Conservation (phyloP, 2,113 vertebrate species). For the Sylvietta virens region DNA sequence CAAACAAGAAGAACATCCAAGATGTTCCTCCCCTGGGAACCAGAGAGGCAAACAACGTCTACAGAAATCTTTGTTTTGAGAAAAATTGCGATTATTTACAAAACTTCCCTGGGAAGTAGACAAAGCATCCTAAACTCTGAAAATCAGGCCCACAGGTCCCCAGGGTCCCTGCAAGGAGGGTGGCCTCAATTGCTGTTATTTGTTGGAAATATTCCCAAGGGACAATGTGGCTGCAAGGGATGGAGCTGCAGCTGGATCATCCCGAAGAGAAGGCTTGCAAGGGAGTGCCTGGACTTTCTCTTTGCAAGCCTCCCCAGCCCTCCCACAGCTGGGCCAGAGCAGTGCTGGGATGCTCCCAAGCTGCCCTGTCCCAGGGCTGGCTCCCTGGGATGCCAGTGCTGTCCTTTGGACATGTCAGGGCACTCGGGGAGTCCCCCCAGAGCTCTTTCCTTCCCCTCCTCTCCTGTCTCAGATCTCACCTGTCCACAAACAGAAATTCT, state of each 20-base stretch:
- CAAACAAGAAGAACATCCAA: no score
- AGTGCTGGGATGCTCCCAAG: neutral
- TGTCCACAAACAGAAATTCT: neutral
- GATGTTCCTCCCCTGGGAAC: no score
- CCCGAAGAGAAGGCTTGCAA: neutral
- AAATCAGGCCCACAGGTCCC: no score
- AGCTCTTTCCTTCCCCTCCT: neutral
- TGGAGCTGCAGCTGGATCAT: neutral
- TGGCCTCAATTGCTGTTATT: neutral
- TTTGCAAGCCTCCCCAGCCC: neutral
- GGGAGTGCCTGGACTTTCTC: neutral
- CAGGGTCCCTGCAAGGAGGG: fast-evolving
- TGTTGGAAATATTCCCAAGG: neutral
- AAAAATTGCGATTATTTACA: no score
- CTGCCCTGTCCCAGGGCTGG: neutral
- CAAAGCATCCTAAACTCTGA: no score
- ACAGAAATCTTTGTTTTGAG: no score
- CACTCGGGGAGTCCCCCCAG: fast-evolving
- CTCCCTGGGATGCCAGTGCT: neutral
- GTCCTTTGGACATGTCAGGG: neutral
- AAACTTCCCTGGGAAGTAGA: no score
- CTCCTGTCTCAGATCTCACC: neutral
- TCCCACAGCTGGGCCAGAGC: neutral
- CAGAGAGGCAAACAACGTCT: no score
- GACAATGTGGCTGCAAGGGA: neutral